phyloP scores from a whole-genome alignment of 2,888 invertebrate species.

The Thelaira solivaga region DNA sequence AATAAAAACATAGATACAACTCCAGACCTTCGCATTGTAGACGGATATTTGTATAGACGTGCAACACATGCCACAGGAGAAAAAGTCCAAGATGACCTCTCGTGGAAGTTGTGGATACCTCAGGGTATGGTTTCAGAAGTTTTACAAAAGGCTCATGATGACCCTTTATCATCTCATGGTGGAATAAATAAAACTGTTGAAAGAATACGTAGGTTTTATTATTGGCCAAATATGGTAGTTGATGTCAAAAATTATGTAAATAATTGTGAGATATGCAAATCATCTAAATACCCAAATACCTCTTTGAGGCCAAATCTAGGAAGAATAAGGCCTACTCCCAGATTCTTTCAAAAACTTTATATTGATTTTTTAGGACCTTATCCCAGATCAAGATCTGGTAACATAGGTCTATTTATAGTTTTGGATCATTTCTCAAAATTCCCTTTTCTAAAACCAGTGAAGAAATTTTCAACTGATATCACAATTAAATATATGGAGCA shows the following conservation, averaged over 20 bases:
- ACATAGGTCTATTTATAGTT: background rate
- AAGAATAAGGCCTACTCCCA: background rate
- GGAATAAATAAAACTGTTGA: constrained; percentile 5
- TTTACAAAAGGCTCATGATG: background rate
- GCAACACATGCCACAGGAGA: background rate
- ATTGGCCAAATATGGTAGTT: background rate
- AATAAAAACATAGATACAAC: background rate
- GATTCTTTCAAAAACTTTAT: background rate
- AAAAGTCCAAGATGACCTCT: background rate
- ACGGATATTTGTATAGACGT: constrained; percentile 1
- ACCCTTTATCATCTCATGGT: background rate
- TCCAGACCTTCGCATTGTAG: background rate
- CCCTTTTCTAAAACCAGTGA: background rate
- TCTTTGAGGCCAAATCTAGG: background rate
- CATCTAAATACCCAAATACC: background rate
- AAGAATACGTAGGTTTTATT: background rate
- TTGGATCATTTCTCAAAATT: background rate
- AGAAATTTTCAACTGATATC: background rate
- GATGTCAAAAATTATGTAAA: background rate
- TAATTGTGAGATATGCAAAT: background rate
- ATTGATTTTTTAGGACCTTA: background rate
- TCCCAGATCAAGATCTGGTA: background rate
- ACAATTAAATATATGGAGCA: background rate
- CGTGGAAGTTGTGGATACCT: background rate
- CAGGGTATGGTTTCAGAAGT: background rate